phyloP scores from a whole-genome alignment of 2,113 vertebrate species.

The Scalopus aquaticus region DNA sequence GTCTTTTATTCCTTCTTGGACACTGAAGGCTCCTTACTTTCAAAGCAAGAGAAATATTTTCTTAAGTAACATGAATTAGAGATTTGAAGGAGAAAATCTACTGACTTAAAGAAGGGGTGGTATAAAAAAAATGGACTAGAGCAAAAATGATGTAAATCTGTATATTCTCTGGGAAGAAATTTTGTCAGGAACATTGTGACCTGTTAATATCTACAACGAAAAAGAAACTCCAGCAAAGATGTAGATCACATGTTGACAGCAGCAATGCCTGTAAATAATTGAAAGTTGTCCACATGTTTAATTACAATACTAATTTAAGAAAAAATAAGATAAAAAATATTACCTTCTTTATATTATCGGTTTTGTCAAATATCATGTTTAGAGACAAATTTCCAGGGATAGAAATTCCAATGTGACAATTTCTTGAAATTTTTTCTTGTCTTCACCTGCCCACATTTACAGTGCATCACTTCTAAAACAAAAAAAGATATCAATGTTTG shows the following conservation, averaged over 20 bases:
- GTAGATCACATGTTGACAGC: not conserved
- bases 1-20: not conserved
- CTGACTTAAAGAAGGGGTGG: not conserved
- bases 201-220: not conserved
- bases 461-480: not conserved
- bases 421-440: not conserved
- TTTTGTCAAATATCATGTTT: not conserved
- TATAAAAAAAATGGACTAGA: not conserved
- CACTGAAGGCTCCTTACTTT: not conserved
- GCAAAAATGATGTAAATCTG: not conserved
- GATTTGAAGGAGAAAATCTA: not conserved
- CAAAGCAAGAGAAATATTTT: conserved; percentile 10
- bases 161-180: not conserved
- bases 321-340: not conserved
- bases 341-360: not conserved
- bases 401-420: not conserved
- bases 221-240: not conserved
- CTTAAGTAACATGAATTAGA: not conserved
- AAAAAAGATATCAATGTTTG: not conserved
- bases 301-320: not conserved
- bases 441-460: not conserved
- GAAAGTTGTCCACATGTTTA: not conserved
- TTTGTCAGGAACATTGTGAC: not conserved
- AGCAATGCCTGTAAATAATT: conserved; percentile 9
- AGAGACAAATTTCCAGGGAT: not conserved